These are phyloP conservation scores for Bostrychus sinensis DNA, from an alignment of 2,113 vertebrate genomes.

Conservation along the genomic window DNA sequence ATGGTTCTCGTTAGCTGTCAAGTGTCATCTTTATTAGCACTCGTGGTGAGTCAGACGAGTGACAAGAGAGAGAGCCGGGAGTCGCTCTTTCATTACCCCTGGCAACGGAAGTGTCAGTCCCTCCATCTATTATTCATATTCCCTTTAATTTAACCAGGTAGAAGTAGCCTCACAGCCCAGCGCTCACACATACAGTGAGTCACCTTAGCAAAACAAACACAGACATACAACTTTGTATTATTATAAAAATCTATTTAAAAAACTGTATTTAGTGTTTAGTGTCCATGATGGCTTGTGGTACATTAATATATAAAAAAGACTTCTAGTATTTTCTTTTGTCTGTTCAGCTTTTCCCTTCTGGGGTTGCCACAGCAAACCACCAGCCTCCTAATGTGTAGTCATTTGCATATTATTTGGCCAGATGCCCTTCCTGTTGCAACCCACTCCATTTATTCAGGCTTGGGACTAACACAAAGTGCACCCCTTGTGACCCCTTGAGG, in stretches of 20 bases:
- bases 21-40: constrained; percentile 83
- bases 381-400: too few relatives aligned
- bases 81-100: constrained; percentile 79
- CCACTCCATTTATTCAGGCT: too few relatives aligned
- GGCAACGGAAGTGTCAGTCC: constrained; percentile 77
- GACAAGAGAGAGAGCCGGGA: constrained; percentile 75
- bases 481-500: too few relatives aligned
- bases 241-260: too few relatives aligned
- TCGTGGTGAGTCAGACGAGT: constrained; percentile 76
- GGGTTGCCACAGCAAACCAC: too few relatives aligned
- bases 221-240: constrained; percentile 32
- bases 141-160: constrained; percentile 81
- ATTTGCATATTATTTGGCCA: too few relatives aligned
- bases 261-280: too few relatives aligned
- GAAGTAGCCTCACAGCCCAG: constrained; percentile 65
- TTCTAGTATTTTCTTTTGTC: too few relatives aligned
- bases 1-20: constrained; percentile 81
- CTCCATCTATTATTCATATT: constrained; percentile 79
- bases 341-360: too few relatives aligned
- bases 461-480: neutral
- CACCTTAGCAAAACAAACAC: constrained; percentile 62
- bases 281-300: too few relatives aligned
- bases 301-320: too few relatives aligned
- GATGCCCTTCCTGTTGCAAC: too few relatives aligned
- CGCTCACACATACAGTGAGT: constrained; percentile 55